A percentile compares a stretch with the other conserved stretches of the same genome.
Evolutionary conservation across 2,797 vertebrate genomes (phyloP).

Genomic region (Ptychobarbus kaznakovi): DNA sequence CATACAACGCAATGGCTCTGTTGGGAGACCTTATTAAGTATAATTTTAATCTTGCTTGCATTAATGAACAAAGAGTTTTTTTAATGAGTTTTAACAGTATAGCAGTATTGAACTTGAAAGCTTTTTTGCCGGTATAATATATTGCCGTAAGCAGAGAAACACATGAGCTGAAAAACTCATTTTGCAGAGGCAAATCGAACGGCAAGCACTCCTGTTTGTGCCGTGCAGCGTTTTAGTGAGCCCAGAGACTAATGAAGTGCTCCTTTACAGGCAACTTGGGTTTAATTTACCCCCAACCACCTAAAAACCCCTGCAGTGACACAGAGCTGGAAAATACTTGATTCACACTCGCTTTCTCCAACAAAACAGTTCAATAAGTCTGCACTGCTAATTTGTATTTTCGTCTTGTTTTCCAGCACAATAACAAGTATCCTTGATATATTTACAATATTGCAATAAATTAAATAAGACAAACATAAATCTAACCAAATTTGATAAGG

Average conservation of each 20-base stretch:
- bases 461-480: background rate
- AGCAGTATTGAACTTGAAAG: conserved; percentile 67
- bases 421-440: background rate
- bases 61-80: conserved; percentile 67
- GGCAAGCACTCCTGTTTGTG: conserved; percentile 34
- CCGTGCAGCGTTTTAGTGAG: conserved; percentile 61
- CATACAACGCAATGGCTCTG: conserved; percentile 16
- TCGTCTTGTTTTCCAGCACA: background rate
- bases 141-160: conserved; percentile 52
- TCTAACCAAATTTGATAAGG: background rate
- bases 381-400: background rate
- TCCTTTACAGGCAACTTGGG: conserved; percentile 68
- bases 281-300: conserved; percentile 66
- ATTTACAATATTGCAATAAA: background rate
- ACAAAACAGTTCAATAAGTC: conserved; percentile 21
- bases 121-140: conserved; percentile 66
- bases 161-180: conserved; percentile 5
- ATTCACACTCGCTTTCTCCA: conserved; percentile 19
- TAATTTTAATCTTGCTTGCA: conserved; percentile 40
- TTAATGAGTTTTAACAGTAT: conserved; percentile 71
- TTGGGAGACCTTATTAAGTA: conserved; percentile 36
- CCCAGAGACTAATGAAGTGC: conserved; percentile 73
- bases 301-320: conserved; percentile 24
- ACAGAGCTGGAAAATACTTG: conserved; percentile 15
- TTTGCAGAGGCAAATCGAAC: conserved; percentile 58